Percentiles rank a stretch among this genome's conserved stretches.
phyloP scores from a whole-genome alignment of 2,797 vertebrate genomes.

The Phrynocephalus guinanensis region DNA sequence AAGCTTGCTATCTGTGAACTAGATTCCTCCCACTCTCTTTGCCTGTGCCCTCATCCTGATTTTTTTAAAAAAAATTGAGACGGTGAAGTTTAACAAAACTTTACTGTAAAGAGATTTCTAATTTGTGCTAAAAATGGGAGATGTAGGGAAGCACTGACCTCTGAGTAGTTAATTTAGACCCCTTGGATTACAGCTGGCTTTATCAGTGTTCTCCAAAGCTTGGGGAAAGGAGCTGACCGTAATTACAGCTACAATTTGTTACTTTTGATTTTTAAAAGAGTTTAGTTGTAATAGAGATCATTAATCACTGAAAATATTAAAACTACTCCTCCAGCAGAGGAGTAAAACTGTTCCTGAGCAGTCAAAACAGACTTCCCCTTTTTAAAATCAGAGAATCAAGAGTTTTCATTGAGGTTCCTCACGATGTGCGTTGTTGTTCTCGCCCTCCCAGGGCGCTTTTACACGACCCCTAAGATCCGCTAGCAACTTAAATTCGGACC shows the following conservation, averaged over 20 bases:
- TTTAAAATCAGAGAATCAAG: neutral
- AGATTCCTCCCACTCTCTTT: constrained; percentile 58
- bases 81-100: constrained; percentile 23
- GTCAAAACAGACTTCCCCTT: neutral
- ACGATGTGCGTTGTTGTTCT: no score
- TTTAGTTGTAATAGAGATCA: constrained; percentile 38
- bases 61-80: constrained; percentile 19
- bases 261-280: constrained; percentile 14
- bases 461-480: no score
- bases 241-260: constrained; percentile 54
- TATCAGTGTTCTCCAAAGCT: constrained; percentile 44
- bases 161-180: constrained; percentile 45
- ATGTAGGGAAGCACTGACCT: neutral
- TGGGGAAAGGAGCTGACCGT: constrained; percentile 17
- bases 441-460: no score
- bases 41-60: neutral
- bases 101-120: constrained; percentile 6
- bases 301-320: constrained; percentile 24
- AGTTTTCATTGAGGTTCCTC: no score
- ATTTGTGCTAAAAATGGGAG: constrained; percentile 16
- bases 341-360: constrained; percentile 25
- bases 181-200: constrained; percentile 46
- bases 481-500: no score
- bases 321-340: constrained; percentile 2
- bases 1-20: constrained; percentile 51